Evolutionary conservation across 2,113 vertebrate genomes (phyloP), one percentile per base, ranked within the genome.

Genomic region (Salvelinus sp.): DNA sequence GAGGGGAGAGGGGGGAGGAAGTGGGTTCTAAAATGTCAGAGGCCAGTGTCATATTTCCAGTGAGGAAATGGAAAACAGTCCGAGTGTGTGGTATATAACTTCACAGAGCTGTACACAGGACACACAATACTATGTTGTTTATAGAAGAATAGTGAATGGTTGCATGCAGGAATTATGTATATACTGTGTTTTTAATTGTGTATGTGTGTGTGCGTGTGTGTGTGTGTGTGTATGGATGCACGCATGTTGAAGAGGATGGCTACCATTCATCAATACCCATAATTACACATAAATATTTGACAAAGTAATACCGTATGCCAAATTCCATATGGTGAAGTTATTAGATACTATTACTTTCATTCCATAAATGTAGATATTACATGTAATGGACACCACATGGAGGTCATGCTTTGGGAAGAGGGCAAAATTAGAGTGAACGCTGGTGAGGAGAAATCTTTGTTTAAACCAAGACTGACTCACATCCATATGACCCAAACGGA

Each of bases 21-120:
- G 76, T 74, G 28, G 12, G 72, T 57, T 62, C 27, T 77, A 16
- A 79, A 74, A 76, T 81, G 54, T 79, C 67, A 86, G 62, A 72
- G 50, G 27, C 23, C n/a, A 69, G 75, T 69, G 75, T 73, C 77
- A 74, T 73, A 28, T 82, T 83, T 82, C 54, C 44, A 68, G 18
- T 50, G 14, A 50, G 25, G 30, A 38, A n/a, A 71, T n/a, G 27
- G 48, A 30, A 73, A 27, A 12, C 27, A n/a, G 2, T 2, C 27
- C 2, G 28, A 20, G 38, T n/a, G 13, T 22, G 38, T 38, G 38
- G 48, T 64, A 65, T 18, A 6, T 4, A 47, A 9, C 23, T 69
- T 69, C 14, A 44, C 13, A 47, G 16, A 65, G 1, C 5, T 18
- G 30, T 0, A 6, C 70, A 70, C 18, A 27, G 66, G 66, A 68